A percentile compares a stretch with the other conserved stretches of the same genome.
Conservation (phyloP, 2,797 vertebrate species). For the Sebastes vulpes region DNA sequence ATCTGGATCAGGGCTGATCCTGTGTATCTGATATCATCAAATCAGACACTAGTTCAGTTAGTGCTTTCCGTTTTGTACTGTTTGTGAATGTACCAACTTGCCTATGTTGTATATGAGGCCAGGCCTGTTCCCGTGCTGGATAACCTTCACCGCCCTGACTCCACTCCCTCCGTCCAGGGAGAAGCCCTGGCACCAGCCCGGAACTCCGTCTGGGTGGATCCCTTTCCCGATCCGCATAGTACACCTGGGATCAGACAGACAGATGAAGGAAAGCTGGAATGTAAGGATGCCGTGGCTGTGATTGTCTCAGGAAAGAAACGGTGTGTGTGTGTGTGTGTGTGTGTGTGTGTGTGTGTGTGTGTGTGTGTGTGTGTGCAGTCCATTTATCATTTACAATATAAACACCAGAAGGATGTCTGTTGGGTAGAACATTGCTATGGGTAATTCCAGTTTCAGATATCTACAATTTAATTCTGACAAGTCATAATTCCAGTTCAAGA, state of each 20-base stretch:
- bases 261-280: background rate
- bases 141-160: conserved; percentile 96
- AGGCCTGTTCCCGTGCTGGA: conserved; percentile 95
- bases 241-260: conserved; percentile 83
- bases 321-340: no score
- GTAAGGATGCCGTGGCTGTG: background rate
- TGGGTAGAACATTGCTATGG: no score
- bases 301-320: background rate
- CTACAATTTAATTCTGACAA: no score
- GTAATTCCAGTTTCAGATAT: background rate
- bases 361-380: background rate
- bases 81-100: conserved; percentile 56
- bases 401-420: no score
- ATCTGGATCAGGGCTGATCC: background rate
- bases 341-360: background rate
- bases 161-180: conserved; percentile 97
- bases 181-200: conserved; percentile 98
- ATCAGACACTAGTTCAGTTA: background rate
- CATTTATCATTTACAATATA: background rate
- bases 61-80: background rate
- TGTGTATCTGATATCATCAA: background rate
- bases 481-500: no score
- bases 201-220: conserved; percentile 94
- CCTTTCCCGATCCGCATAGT: conserved; percentile 96
- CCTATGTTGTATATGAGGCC: conserved; percentile 99